Evolutionary conservation across 2,888 invertebrate species (phyloP), one percentile per base, ranked within the genome.

Genomic region (Elegia similella): DNA sequence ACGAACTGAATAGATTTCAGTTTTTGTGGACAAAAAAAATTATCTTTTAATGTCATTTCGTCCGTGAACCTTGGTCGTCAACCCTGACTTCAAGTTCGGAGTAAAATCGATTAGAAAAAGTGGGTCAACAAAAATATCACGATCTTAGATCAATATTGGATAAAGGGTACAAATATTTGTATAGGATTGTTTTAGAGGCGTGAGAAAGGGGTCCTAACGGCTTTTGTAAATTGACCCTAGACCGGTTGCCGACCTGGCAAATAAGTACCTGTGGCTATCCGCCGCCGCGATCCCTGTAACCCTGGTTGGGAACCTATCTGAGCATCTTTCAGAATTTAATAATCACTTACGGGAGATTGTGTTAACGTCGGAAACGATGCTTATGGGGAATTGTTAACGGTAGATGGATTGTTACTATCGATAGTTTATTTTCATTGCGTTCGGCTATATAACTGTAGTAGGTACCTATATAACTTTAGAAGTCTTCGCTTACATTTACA

Each of bases 141-240:
- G 48, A 56, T 48, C 48, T 56, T 29, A 29, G 48, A 48, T 48
- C 54, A 55, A 55, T 55, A 42, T 42, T 56, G 34, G 47, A 15
- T 13, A 23, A 48, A 56, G 56, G 38, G 42, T 2, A 47, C 48
- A 30, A 48, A 56, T 56, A 56, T 48, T 55, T 57, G 55, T 59
- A 56, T 42, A 53, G 50, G 53, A 52, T 63, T 65, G 68, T 64
- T 57, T 50, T 59, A 58, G 59, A 65, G 66, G 69, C 74, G 73
- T 73, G 73, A 67, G 73, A 74, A 73, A 69, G 63, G 60, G 62
- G 62, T 48, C 54, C 63, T 70, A 72, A 74, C 68, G 68, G 72
- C 61, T 64, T 52, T 62, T 59, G 57, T 63, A 62, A 67, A 69
- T 68, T 73, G 74, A 72, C 70, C 73, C 66, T 62, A 62, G 61